A percentile compares a stretch with the other conserved stretches of the same genome.
These are phyloP conservation scores for Lepidiolamprologus cunningtoni DNA, from an alignment of 2,113 vertebrate genomes.

Conservation along the genomic window DNA sequence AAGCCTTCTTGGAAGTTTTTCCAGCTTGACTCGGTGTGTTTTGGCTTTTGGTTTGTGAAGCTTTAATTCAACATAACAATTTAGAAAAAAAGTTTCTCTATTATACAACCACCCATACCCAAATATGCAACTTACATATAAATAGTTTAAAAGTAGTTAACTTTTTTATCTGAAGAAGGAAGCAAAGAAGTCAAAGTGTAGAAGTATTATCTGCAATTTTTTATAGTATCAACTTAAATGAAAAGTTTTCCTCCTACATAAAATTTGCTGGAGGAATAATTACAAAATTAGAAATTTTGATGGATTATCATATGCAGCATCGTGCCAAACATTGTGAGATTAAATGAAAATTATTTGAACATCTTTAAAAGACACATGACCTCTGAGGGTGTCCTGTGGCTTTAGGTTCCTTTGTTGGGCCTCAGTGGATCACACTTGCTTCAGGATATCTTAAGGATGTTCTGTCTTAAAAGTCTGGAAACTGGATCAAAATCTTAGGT, in stretches of 20 bases:
- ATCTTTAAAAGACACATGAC: not conserved
- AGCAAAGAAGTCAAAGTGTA: not conserved
- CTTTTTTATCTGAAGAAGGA: not conserved
- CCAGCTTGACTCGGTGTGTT: not conserved
- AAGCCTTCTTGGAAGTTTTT: not conserved
- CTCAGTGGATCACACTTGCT: not conserved
- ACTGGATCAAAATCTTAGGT: not conserved
- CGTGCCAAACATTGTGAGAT: not conserved
- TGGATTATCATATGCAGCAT: not conserved
- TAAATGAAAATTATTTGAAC: not conserved
- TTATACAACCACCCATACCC: not conserved
- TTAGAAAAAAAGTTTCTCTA: not conserved
- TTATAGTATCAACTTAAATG: not conserved
- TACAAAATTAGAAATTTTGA: not conserved
- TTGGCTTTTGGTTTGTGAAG: not conserved
- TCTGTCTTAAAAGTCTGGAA: not conserved
- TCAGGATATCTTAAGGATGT: not conserved
- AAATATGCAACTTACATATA: not conserved
- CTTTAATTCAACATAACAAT: not conserved
- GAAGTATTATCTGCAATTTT: not conserved
- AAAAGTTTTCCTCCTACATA: not conserved
- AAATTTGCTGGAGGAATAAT: accelerated
- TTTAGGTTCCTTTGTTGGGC: not conserved
- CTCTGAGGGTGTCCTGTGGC: not conserved
- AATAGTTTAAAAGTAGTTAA: not conserved